These are phyloP conservation scores for Acronicta psi DNA, from an alignment of 2,888 invertebrate genomes.

Conservation along the genomic window DNA sequence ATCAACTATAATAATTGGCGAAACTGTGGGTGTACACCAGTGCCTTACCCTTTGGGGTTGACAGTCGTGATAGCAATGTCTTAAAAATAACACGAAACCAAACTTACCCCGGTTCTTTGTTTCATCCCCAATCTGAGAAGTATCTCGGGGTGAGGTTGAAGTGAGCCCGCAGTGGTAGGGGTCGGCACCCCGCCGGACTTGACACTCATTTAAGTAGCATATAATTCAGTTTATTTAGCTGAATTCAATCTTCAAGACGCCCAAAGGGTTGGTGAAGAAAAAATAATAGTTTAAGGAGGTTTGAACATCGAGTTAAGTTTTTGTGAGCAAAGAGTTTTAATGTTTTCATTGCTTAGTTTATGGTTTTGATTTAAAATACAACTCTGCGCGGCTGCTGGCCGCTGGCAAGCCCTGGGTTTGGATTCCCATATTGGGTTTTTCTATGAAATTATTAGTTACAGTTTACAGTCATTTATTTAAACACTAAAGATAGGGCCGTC, in stretches of 20 bases:
- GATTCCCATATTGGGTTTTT: too few species aligned
- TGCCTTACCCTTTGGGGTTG: too few species aligned
- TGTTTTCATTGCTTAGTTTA: neutral
- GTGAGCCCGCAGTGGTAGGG: slow-evolving; percentile 72
- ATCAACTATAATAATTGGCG: too few species aligned
- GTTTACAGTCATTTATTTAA: too few species aligned
- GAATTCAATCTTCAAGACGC: slow-evolving; percentile 72
- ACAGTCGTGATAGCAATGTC: too few species aligned
- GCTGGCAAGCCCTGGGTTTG: too few species aligned
- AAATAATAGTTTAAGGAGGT: neutral
- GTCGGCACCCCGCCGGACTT: slow-evolving; percentile 66
- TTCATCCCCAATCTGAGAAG: slow-evolving; percentile 72
- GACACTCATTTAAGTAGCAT: slow-evolving; percentile 92
- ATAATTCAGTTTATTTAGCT: slow-evolving; percentile 91
- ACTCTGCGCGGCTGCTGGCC: too few species aligned
- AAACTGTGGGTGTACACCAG: too few species aligned
- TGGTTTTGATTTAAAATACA: too few species aligned
- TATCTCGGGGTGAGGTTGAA: slow-evolving; percentile 80
- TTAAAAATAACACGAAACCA: neutral
- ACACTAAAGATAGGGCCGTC: too few species aligned
- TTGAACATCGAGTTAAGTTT: slow-evolving; percentile 3
- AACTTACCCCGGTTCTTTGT: slow-evolving; percentile 59
- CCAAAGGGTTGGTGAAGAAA: slow-evolving; percentile 18
- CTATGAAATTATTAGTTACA: too few species aligned
- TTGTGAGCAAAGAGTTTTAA: neutral